A percentile compares a stretch with the other conserved stretches of the same genome.
Evolutionary conservation across 2,888 invertebrate genomes (phyloP).

Genomic region (Nesidiocoris tenuis): DNA sequence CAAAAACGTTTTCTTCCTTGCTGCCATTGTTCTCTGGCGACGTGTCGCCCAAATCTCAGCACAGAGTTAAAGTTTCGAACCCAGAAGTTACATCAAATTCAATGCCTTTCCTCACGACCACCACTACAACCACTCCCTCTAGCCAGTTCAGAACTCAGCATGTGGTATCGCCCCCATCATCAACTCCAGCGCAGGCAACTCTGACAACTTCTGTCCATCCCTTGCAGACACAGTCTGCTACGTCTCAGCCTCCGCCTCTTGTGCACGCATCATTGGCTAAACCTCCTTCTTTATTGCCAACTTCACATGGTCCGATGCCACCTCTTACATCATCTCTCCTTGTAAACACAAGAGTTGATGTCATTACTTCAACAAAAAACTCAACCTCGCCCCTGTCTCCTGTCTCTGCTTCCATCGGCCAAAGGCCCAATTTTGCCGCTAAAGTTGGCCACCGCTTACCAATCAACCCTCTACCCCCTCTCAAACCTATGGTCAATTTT

Average conservation of each 20-base stretch:
- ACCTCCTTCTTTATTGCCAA: slow-evolving; percentile 22
- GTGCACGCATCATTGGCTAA: slow-evolving; percentile 11
- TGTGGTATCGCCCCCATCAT: slow-evolving; percentile 1
- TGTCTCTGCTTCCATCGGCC: neutral
- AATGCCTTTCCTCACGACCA: neutral
- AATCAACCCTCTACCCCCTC: slow-evolving; percentile 19
- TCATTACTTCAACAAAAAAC: neutral
- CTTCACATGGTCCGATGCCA: slow-evolving; percentile 8
- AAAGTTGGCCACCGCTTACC: slow-evolving; percentile 29
- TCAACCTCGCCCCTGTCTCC: neutral
- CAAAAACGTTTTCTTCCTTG: slow-evolving; percentile 6
- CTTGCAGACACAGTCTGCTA: neutral
- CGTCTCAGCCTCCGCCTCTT: slow-evolving; percentile 28
- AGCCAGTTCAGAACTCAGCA: slow-evolving; percentile 3
- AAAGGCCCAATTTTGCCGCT: neutral
- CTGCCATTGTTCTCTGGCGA: neutral
- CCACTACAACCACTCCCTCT: neutral
- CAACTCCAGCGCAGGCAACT: slow-evolving; percentile 1
- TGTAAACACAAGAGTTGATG: slow-evolving; percentile 2
- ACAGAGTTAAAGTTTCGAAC: neutral
- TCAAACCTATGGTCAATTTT: slow-evolving; percentile 13
- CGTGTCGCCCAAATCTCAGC: neutral
- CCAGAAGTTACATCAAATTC: neutral
- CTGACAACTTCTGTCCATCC: neutral
- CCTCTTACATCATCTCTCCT: neutral